Evolutionary conservation across 2,797 vertebrate species (phyloP).

Genomic region (Hippocampus kuda): DNA sequence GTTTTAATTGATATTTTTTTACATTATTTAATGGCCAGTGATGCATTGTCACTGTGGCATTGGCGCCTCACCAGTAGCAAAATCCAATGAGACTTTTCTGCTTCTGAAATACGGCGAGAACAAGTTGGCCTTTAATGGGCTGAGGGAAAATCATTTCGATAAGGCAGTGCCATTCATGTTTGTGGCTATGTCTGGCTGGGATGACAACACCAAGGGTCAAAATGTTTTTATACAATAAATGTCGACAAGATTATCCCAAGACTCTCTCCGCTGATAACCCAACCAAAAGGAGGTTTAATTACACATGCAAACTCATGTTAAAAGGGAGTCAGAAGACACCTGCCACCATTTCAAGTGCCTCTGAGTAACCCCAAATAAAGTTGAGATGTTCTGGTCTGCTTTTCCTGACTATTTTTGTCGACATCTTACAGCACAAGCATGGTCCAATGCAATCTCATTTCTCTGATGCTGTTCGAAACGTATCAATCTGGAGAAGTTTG

Average conservation of each 20-base stretch:
- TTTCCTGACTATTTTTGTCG: too few relatives aligned
- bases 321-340: too few relatives aligned
- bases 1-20: not conserved
- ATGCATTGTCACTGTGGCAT: not conserved
- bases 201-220: not conserved
- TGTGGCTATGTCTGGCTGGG: not conserved
- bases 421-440: too few relatives aligned
- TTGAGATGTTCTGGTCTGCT: too few relatives aligned
- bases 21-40: not conserved
- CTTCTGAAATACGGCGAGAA: not conserved
- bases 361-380: too few relatives aligned
- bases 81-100: not conserved
- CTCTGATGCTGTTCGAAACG: too few relatives aligned
- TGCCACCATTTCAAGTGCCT: too few relatives aligned
- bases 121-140: not conserved
- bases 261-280: too few relatives aligned
- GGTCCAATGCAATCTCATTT: too few relatives aligned
- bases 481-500: too few relatives aligned
- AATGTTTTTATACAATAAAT: not conserved
- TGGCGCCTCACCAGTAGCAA: not conserved
- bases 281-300: too few relatives aligned
- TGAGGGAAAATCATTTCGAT: not conserved
- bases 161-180: not conserved
- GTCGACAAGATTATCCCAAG: not conserved
- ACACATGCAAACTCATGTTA: too few relatives aligned